A percentile compares a stretch with the other conserved stretches of the same genome.
phyloP scores from a whole-genome alignment of 2,797 vertebrate species.

The Enteromius thamalakanensis region DNA sequence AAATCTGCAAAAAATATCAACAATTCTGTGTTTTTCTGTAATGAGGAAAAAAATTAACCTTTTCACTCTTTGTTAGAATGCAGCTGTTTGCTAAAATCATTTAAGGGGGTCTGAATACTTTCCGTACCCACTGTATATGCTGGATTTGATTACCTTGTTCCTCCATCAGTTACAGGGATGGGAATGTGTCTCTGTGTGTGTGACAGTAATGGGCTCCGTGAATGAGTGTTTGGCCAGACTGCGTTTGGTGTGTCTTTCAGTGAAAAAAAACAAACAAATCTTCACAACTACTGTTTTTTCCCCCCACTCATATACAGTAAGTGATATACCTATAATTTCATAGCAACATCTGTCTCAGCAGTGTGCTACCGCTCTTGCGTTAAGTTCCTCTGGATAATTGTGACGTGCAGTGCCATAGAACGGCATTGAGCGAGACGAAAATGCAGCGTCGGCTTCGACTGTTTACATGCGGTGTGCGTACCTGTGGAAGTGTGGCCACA shows the following conservation, averaged over 20 bases:
- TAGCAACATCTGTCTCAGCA: conserved; percentile 62
- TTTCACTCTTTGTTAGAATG: too few relatives aligned
- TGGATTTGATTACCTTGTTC: conserved; percentile 18
- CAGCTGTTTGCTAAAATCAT: too few relatives aligned
- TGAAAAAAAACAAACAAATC: neutral
- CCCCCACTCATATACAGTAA: neutral
- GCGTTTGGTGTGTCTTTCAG: conserved; percentile 6
- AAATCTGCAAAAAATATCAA: too few relatives aligned
- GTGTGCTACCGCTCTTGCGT: conserved; percentile 41
- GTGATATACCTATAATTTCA: conserved; percentile 50
- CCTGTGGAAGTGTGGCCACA: conserved; percentile 36
- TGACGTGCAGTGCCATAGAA: conserved; percentile 33
- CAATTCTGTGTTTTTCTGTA: too few relatives aligned
- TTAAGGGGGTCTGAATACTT: too few relatives aligned
- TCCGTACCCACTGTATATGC: neutral
- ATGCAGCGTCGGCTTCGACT: conserved; percentile 1
- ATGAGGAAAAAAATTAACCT: too few relatives aligned
- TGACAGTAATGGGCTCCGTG: conserved; percentile 66
- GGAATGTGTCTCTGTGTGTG: conserved; percentile 44
- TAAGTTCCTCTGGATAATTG: conserved; percentile 57
- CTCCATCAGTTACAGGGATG: conserved; percentile 54
- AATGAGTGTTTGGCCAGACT: conserved; percentile 47
- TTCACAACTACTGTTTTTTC: neutral
- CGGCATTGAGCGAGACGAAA: conserved; percentile 48
- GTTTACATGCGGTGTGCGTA: conserved; percentile 41